phyloP scores from a whole-genome alignment of 2,113 vertebrate species.

The Neogale vison region DNA sequence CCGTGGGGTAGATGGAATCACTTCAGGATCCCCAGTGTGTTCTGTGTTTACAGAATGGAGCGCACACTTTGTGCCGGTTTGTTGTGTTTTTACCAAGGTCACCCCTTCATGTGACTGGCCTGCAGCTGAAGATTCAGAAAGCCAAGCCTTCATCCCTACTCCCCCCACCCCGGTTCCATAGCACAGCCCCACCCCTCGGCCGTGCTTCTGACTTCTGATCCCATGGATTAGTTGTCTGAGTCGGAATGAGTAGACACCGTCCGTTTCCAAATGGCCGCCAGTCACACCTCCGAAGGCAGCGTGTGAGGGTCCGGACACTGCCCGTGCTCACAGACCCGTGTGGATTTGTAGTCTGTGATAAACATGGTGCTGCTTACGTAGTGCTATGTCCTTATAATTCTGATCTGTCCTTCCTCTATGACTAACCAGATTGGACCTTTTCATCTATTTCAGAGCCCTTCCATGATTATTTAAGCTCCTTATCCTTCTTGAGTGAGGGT shows the following conservation, averaged over 20 bases:
- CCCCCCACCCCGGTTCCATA: too few species aligned
- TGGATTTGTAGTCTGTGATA: background rate
- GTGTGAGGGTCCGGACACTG: background rate
- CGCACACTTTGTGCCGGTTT: accelerated
- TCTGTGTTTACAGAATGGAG: too few species aligned
- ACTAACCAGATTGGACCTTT: background rate
- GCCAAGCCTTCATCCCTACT: accelerated
- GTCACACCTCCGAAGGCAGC: accelerated
- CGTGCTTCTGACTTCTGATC: background rate
- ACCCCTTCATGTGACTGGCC: accelerated
- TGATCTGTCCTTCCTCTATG: background rate
- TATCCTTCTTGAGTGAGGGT: background rate
- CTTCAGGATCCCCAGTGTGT: accelerated
- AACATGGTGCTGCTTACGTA: background rate
- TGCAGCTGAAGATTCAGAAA: accelerated
- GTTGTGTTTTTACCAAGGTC: too few species aligned
- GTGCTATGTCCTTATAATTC: accelerated
- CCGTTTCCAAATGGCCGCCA: background rate
- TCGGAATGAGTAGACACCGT: background rate
- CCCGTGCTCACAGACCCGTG: background rate
- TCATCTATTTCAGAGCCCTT: accelerated
- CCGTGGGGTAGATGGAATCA: accelerated
- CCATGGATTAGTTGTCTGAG: accelerated
- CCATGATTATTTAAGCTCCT: background rate
- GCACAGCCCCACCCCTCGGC: accelerated